Conservation (phyloP, 2,113 vertebrate species). For the Boulengeromyrus knoepffleri region DNA sequence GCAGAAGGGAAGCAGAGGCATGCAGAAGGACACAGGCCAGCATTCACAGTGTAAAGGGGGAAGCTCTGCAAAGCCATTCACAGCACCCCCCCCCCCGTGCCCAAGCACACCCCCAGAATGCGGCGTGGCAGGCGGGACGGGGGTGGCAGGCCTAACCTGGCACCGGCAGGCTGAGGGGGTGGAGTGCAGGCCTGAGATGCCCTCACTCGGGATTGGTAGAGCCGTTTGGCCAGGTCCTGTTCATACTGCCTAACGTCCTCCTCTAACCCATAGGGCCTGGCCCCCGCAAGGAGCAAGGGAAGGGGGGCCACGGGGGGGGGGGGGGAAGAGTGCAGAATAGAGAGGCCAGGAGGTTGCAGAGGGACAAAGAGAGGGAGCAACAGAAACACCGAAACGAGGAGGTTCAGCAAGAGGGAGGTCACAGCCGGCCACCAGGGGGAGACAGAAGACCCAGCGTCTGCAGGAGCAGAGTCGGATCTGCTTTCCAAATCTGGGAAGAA, state of each 20-base stretch:
- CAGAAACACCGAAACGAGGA: constrained; percentile 44
- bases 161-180: constrained; percentile 47
- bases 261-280: constrained; percentile 76
- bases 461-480: neutral
- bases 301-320: constrained; percentile 28
- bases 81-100: constrained; percentile 13
- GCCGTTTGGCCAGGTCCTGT: constrained; percentile 84
- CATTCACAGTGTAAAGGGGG: neutral
- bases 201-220: constrained; percentile 81
- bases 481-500: neutral
- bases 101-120: constrained; percentile 48
- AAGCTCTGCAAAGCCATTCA: neutral
- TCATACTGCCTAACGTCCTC: constrained; percentile 88
- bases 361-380: constrained; percentile 6
- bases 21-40: neutral
- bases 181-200: constrained; percentile 57
- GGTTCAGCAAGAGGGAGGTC: constrained; percentile 30
- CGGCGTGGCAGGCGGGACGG: constrained; percentile 52
- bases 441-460: neutral
- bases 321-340: constrained; percentile 41
- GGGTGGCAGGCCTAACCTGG: constrained; percentile 68
- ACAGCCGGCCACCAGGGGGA: constrained; percentile 10
- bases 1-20: neutral
- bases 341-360: constrained; percentile 6
- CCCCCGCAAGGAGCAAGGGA: constrained; percentile 38